Evolutionary conservation across 2,113 vertebrate species (phyloP).

Genomic region (Artemisiospiza belli): DNA sequence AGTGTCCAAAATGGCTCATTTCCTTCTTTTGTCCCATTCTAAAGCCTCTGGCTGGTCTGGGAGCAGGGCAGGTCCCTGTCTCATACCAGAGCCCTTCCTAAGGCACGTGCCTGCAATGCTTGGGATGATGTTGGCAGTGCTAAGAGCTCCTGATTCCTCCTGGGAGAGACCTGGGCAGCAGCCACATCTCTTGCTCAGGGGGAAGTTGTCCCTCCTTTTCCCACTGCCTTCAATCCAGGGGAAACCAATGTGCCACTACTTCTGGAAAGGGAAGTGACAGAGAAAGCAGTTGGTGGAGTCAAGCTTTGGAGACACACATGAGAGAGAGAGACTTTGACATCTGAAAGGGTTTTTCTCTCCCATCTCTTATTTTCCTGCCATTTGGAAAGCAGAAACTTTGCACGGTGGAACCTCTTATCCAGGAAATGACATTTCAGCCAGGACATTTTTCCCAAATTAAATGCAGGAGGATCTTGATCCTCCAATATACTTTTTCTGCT

Average conservation of each 20-base stretch:
- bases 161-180: background rate
- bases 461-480: too few relatives aligned
- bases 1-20: background rate
- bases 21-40: background rate
- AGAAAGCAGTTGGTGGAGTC: too few relatives aligned
- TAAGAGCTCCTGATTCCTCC: background rate
- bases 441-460: fast-evolving
- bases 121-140: background rate
- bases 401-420: too few relatives aligned
- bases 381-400: too few relatives aligned
- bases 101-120: too few relatives aligned
- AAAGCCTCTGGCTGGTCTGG: background rate
- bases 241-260: background rate
- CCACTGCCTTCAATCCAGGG: background rate
- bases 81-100: background rate
- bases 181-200: background rate
- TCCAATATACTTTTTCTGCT: too few relatives aligned
- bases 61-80: background rate
- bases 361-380: too few relatives aligned
- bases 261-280: background rate
- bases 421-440: too few relatives aligned
- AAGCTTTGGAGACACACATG: background rate
- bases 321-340: too few relatives aligned
- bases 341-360: too few relatives aligned
- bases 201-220: background rate